Conservation (phyloP, 2,113 vertebrate species). For the Solea solea region DNA sequence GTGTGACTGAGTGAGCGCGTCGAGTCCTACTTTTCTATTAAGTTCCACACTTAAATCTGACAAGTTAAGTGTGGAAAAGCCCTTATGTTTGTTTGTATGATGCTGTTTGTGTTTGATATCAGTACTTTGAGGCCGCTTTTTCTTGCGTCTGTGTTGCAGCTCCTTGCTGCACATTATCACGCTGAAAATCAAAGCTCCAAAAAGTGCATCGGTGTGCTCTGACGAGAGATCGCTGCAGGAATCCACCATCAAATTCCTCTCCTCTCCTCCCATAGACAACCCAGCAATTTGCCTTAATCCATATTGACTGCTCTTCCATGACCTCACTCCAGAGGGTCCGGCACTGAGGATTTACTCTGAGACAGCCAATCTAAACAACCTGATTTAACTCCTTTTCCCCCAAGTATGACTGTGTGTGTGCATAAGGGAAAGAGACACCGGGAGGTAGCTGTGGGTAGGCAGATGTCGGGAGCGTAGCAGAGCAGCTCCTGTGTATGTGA, state of each 20-base stretch:
- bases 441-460: constrained; percentile 23
- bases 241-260: constrained; percentile 15
- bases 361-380: constrained; percentile 82
- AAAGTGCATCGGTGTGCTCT: constrained; percentile 32
- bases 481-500: constrained; percentile 43
- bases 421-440: not conserved
- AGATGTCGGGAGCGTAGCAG: constrained; percentile 37
- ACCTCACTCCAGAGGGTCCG: constrained; percentile 77
- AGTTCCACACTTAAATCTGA: too few species aligned
- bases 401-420: constrained; percentile 30
- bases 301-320: constrained; percentile 81
- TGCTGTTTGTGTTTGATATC: not conserved
- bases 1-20: not conserved
- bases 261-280: constrained; percentile 67
- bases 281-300: constrained; percentile 81
- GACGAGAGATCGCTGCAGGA: constrained; percentile 49
- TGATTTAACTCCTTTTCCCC: constrained; percentile 72
- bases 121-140: not conserved
- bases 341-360: constrained; percentile 76
- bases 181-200: constrained; percentile 52
- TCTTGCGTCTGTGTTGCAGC: constrained; percentile 5
- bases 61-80: not conserved
- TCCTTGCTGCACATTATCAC: constrained; percentile 32
- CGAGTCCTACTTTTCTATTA: not conserved
- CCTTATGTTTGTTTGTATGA: not conserved